Conservation (phyloP, 2,113 vertebrate species). For the Motacilla alba region DNA sequence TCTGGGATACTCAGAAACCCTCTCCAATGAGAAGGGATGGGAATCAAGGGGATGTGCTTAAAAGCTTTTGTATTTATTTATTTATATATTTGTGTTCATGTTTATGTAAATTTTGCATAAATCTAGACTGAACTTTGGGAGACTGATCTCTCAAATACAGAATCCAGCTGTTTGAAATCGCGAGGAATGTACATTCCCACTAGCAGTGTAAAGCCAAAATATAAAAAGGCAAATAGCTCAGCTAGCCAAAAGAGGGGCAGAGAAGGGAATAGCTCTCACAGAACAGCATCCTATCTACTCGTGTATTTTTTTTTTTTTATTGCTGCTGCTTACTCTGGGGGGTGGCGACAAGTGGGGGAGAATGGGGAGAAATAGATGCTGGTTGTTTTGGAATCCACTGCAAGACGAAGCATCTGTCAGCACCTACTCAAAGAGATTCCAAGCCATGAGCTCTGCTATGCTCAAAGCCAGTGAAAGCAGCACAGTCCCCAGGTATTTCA, state of each 20-base stretch:
- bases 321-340: neutral
- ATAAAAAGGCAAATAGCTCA: neutral
- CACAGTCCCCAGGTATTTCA: neutral
- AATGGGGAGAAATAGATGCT: neutral
- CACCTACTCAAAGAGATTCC: neutral
- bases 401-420: accelerated
- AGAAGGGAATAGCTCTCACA: neutral
- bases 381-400: neutral
- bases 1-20: neutral
- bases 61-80: neutral
- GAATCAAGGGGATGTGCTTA: neutral
- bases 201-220: neutral
- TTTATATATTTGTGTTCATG: neutral
- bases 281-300: neutral
- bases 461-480: neutral
- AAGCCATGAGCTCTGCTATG: neutral
- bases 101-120: constrained; percentile 10
- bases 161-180: constrained; percentile 42
- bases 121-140: neutral
- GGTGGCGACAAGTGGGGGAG: accelerated
- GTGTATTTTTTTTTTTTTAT: neutral
- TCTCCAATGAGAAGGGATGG: neutral
- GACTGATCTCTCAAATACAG: neutral
- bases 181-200: neutral
- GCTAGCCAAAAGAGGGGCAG: neutral